These are phyloP conservation scores for Magallana nippona DNA, from an alignment of 2,888 invertebrate genomes.

Conservation along the genomic window DNA sequence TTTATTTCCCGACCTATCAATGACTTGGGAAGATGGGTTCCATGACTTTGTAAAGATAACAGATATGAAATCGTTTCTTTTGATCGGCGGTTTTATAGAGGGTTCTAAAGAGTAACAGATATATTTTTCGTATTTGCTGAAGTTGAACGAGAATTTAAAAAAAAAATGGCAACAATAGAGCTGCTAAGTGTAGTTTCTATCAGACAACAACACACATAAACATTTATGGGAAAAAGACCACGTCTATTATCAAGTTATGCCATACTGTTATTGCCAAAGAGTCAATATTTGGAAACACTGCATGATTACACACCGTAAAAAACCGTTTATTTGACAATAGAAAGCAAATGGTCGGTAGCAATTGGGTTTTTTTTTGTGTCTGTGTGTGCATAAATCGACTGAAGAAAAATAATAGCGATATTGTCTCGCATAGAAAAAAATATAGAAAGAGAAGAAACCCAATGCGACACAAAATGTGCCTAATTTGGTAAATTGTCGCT, in stretches of 20 bases:
- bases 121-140: neutral
- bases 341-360: neutral
- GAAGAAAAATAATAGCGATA: slow-evolving; percentile 5
- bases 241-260: neutral
- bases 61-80: slow-evolving; percentile 14
- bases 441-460: neutral
- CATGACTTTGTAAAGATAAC: slow-evolving; percentile 3
- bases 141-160: neutral
- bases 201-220: neutral
- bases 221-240: slow-evolving; percentile 2
- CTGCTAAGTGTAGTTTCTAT: neutral
- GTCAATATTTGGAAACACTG: slow-evolving; percentile 25
- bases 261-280: neutral
- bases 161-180: neutral
- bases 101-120: slow-evolving; percentile 3
- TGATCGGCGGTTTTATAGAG: neutral
- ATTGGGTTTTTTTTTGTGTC: neutral
- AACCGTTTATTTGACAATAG: neutral
- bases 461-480: neutral
- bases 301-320: slow-evolving; percentile 16
- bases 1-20: neutral
- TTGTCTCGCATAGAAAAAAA: neutral
- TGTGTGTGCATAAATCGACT: neutral
- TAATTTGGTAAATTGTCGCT: neutral
- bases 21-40: neutral